These are phyloP conservation scores for Coreius guichenoti DNA, from an alignment of 2,797 vertebrate species.

Conservation along the genomic window DNA sequence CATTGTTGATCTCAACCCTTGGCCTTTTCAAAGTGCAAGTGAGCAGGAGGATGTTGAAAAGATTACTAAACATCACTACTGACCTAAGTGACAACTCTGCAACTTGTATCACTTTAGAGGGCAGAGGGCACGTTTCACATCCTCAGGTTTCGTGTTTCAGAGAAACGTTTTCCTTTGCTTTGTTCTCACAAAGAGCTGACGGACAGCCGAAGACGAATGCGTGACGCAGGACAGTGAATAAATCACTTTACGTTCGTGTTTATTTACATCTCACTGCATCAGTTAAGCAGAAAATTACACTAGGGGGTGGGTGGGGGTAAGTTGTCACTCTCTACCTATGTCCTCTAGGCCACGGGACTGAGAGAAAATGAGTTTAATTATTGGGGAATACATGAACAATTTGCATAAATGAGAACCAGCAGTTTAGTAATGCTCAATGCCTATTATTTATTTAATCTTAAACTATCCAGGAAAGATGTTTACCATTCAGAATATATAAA, in stretches of 20 bases:
- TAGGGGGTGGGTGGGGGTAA: not conserved
- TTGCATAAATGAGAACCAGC: not conserved
- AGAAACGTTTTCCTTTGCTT: slow-evolving; percentile 62
- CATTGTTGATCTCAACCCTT: slow-evolving; percentile 23
- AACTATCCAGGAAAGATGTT: not conserved
- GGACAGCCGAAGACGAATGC: slow-evolving; percentile 63
- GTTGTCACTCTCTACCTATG: not conserved
- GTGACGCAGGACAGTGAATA: slow-evolving; percentile 21
- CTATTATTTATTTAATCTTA: not conserved
- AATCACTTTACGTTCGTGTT: slow-evolving; percentile 8
- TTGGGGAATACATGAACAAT: not conserved
- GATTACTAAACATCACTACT: slow-evolving; percentile 57
- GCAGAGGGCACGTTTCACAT: slow-evolving; percentile 67
- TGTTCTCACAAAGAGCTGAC: slow-evolving; percentile 67
- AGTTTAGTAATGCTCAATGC: not conserved
- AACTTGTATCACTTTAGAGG: slow-evolving; percentile 72
- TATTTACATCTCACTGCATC: not conserved
- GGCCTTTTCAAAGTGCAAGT: slow-evolving; percentile 26
- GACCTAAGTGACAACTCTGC: slow-evolving; percentile 67
- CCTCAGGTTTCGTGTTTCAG: slow-evolving; percentile 70
- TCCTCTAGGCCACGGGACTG: not conserved
- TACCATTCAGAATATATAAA: not conserved
- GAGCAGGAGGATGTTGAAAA: slow-evolving; percentile 55
- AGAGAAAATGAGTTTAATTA: not conserved
- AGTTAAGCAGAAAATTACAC: not conserved